Evolutionary conservation across 2,888 invertebrate genomes (phyloP), one percentile per base, ranked within the genome.

Genomic region (Muschampia plurimacula): DNA sequence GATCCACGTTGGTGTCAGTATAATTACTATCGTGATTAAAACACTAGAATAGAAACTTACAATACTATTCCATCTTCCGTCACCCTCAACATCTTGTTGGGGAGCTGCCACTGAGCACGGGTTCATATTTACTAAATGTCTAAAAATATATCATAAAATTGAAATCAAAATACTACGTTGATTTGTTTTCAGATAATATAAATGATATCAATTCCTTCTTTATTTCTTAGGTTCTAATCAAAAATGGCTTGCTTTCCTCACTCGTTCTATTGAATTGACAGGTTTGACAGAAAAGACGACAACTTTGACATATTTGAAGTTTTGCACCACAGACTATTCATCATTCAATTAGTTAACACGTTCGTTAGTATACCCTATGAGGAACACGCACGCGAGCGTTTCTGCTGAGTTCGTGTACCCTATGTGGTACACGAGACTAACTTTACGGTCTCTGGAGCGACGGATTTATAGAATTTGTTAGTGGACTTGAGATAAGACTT

Each of bases 61-160:
- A 83, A 97, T 96, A 89, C 97, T 97, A 88, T 97, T 95, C 98
- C 98, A 98, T 83, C 98, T 95, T 83, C 96, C 97, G 91, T 98
- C 98, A 67, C 98, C 98, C 82, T 97, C 97, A 63, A 95, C 93
- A 91, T 98, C 98, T 85, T 96, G 95, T 80, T 96, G 96, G 77
- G 96, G 96, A 76, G 95, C 92, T 78, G 98, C 96, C 80, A 95
- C 90, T 80, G 96, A 95, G 85, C 97, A 97, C 80, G 96, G 95
- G 95, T 97, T 97, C 97, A 97, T 97, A 64, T 69, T 73, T n/a
- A 57, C 5, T 10, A 28, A 68, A 22, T 52, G n/a, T 15, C 28
- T 72, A 44, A 15, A 10, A 44, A 64, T 64, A 68, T 68, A 68
- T 64, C 72, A 73, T 68, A 73, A 73, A 72, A 72, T 44, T 67